These are phyloP conservation scores for Malacosoma neustria DNA, from an alignment of 2,888 invertebrate genomes.

Conservation along the genomic window DNA sequence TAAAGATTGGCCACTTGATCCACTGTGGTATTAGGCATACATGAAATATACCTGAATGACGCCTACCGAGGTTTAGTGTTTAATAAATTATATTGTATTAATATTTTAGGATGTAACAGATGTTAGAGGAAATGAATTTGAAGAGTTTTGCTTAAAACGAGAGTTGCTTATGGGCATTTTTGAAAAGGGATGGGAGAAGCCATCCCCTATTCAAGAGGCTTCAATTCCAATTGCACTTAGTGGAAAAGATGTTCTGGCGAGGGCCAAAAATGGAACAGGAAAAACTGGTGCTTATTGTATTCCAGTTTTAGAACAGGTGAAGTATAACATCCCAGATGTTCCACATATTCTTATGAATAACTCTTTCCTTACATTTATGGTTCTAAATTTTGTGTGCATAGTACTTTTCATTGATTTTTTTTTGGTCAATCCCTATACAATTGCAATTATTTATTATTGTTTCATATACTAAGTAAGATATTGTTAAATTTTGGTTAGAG, in stretches of 20 bases:
- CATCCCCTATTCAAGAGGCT: slow-evolving; percentile 99
- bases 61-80: no score
- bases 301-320: slow-evolving; percentile 94
- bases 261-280: slow-evolving; percentile 99
- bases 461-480: no score
- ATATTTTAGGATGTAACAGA: slow-evolving; percentile 96
- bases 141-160: slow-evolving; percentile 98
- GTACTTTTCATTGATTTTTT: slow-evolving; percentile 5
- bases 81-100: no score
- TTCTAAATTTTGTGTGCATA: no score
- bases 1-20: no score
- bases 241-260: slow-evolving; percentile 97
- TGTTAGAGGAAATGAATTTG: slow-evolving; percentile 99
- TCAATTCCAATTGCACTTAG: slow-evolving; percentile 98
- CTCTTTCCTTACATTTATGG: no score
- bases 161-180: slow-evolving; percentile 99
- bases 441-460: neutral
- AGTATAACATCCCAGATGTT: no score
- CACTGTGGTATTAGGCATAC: no score
- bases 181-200: slow-evolving; percentile 99
- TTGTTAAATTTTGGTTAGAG: no score
- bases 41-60: no score
- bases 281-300: slow-evolving; percentile 99
- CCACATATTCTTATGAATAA: no score
- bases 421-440: neutral